Evolutionary conservation across 2,797 vertebrate species (phyloP), one percentile per base, ranked within the genome.

Genomic region (Bryconaethiops microstoma): DNA sequence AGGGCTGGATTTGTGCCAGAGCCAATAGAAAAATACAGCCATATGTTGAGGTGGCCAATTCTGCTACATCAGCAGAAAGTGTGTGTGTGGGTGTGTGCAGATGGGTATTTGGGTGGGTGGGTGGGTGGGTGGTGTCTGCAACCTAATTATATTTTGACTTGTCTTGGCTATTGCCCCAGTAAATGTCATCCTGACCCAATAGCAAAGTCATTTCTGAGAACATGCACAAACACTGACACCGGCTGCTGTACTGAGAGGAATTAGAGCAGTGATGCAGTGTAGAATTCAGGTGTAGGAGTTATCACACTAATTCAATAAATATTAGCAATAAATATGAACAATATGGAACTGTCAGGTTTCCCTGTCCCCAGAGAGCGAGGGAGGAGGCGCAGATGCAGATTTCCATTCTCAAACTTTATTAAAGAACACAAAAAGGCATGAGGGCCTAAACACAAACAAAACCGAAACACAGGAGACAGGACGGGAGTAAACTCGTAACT

Each of bases 51-150:
- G 45, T 23, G 55, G 59, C 60, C 50, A 73, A 17, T 65, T 23
- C 72, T 23, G 17, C 35, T 48, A 45, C 25, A 40, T 81, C 73
- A 54, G 65, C 73, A 76, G 25, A 62, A 62, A n/a, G 39, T 48
- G 12, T 39, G 55, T 54, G 70, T 79, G 62, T 29, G 35, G 50
- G 60, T 62, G 7, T 21, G 17, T 57, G 21, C n/a, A n/a, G n/a
- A n/a, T n/a, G n/a, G n/a, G n/a, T n/a, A n/a, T n/a, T n/a, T 29
- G 29, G 29, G 29, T 29, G 29, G 29, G 29, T 29, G 29, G 1
- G 29, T n/a, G n/a, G n/a, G n/a, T n/a, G n/a, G n/a, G n/a, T n/a
- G n/a, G n/a, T n/a, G n/a, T 17, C 9, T 35, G 59, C n/a, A 64
- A 19, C 39, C 52, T 57, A 45, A 73, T 74, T 54, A n/a, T n/a